Evolutionary conservation across 2,888 invertebrate species (phyloP).

Genomic region (Mycalesis mineus): DNA sequence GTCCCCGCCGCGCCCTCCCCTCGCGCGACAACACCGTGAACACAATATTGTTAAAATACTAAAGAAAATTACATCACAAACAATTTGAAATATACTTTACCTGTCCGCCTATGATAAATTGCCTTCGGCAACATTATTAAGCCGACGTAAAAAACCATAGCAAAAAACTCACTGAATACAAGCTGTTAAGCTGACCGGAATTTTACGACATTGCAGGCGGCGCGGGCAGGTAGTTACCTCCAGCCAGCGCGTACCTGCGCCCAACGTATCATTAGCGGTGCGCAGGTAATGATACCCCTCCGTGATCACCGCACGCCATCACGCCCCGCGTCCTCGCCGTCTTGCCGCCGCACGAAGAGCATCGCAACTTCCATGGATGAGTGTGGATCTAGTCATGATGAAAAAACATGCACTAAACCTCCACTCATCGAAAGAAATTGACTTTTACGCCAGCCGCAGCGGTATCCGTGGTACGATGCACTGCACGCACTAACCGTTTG

Average conservation of each 20-base stretch:
- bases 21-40: constrained; percentile 42
- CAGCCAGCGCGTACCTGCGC: constrained; percentile 55
- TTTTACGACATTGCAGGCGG: constrained; percentile 62
- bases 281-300: constrained; percentile 59
- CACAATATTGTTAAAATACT: constrained; percentile 9
- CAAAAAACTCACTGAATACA: constrained; percentile 59
- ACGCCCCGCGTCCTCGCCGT: constrained; percentile 43
- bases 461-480: constrained; percentile 52
- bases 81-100: constrained; percentile 19
- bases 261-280: constrained; percentile 67
- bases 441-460: constrained; percentile 47
- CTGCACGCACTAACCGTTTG: constrained; percentile 71
- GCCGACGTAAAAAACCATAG: constrained; percentile 35
- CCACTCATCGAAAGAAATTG: constrained; percentile 84
- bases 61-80: constrained; percentile 13
- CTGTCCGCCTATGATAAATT: constrained; percentile 18
- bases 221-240: constrained; percentile 60
- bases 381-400: constrained; percentile 89
- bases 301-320: constrained; percentile 52
- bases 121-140: constrained; percentile 19
- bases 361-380: constrained; percentile 84
- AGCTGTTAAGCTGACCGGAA: constrained; percentile 53
- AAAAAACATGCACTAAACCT: constrained; percentile 86
- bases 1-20: constrained; percentile 39
- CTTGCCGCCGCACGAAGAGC: constrained; percentile 58